A percentile compares a stretch with the other conserved stretches of the same genome.
phyloP scores from a whole-genome alignment of 2,113 vertebrate species.

The Anser cygnoides region DNA sequence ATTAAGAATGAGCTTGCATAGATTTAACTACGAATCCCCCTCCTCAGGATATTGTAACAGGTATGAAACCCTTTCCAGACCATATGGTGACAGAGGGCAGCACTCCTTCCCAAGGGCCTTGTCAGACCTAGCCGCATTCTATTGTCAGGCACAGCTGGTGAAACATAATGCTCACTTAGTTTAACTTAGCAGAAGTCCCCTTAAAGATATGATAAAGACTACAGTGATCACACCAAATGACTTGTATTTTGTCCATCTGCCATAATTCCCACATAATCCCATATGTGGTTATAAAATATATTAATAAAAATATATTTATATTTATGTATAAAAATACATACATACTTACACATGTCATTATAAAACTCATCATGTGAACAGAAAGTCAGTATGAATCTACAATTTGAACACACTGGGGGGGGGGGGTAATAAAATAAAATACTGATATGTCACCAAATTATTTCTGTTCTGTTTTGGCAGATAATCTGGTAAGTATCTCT shows the following conservation, averaged over 20 bases:
- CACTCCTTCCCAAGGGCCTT: slow-evolving; percentile 72
- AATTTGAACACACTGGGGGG: not conserved
- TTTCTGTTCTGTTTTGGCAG: not conserved
- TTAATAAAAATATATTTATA: not conserved
- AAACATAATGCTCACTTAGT: slow-evolving; percentile 78
- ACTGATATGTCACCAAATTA: not conserved
- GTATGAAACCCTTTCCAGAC: slow-evolving; percentile 67
- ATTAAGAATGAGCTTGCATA: slow-evolving; percentile 70
- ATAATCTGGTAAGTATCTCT: not conserved
- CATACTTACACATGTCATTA: not conserved
- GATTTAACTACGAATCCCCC: slow-evolving; percentile 58
- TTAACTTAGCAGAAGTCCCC: slow-evolving; percentile 63
- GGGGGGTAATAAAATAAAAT: not conserved
- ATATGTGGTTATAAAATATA: not conserved
- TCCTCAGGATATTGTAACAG: slow-evolving; percentile 65
- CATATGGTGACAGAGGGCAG: slow-evolving; percentile 74
- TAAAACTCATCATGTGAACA: not conserved
- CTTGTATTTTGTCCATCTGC: slow-evolving; percentile 11
- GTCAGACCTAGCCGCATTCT: slow-evolving; percentile 79
- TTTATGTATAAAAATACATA: not conserved
- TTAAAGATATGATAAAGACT: slow-evolving; percentile 64
- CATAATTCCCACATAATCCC: not conserved
- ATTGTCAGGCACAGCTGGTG: slow-evolving; percentile 73
- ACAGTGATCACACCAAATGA: slow-evolving; percentile 22
- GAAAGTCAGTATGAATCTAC: not conserved